Evolutionary conservation across 2,888 invertebrate species (phyloP).

Genomic region (Pogonocherus hispidulus): DNA sequence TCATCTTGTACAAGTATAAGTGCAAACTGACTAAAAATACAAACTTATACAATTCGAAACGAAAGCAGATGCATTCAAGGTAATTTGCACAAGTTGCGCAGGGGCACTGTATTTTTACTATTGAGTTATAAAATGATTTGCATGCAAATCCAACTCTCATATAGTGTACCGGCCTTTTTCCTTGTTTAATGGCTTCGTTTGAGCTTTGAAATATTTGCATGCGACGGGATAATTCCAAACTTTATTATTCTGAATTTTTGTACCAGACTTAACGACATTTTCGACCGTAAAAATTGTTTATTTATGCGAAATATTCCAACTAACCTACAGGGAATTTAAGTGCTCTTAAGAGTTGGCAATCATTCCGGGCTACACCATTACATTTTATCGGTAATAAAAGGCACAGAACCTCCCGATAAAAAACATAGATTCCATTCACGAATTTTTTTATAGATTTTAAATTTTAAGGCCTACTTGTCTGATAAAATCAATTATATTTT

Average conservation of each 20-base stretch:
- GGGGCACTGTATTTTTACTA: slow-evolving; percentile 8
- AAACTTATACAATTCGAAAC: neutral
- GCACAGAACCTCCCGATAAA: neutral
- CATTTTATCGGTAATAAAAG: slow-evolving; percentile 5
- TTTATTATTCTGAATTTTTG: slow-evolving; percentile 28
- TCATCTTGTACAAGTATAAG: too few relatives aligned
- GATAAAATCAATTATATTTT: too few relatives aligned
- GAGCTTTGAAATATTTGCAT: slow-evolving; percentile 25
- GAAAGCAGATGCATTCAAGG: neutral
- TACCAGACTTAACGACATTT: slow-evolving; percentile 13
- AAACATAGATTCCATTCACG: neutral
- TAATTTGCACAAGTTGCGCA: neutral
- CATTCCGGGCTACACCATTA: neutral
- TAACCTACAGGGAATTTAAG: neutral
- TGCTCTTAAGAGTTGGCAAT: slow-evolving; percentile 3
- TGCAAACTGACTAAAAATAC: too few relatives aligned
- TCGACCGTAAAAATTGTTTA: slow-evolving; percentile 20
- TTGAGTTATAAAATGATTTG: slow-evolving; percentile 5
- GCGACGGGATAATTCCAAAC: slow-evolving; percentile 21
- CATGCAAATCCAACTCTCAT: slow-evolving; percentile 7
- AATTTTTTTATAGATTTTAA: too few relatives aligned
- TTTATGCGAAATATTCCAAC: slow-evolving; percentile 16
- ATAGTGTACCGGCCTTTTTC: slow-evolving; percentile 12
- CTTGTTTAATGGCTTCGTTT: slow-evolving; percentile 21
- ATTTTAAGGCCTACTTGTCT: too few relatives aligned